Evolutionary conservation across 2,888 invertebrate species (phyloP), one percentile per base, ranked within the genome.

Genomic region (Drosophila birchii): DNA sequence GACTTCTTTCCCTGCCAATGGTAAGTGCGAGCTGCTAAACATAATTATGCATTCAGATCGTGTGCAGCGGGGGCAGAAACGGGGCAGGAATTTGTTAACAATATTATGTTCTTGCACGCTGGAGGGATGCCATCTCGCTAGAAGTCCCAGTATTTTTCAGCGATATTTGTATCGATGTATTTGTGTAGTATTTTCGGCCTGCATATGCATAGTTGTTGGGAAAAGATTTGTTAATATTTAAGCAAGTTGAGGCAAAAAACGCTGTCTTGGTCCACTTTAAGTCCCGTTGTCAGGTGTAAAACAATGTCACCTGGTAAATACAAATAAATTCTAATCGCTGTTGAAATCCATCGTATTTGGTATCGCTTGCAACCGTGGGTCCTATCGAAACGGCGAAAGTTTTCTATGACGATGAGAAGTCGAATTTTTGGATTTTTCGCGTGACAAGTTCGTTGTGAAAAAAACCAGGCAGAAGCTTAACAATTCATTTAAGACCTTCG

Each of bases 381-480:
- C 69, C 66, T 86, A 82, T 80, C 81, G 85, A 83, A 86, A 70
- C 70, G 70, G 90, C 89, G 90, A 91, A 88, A 89, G 89, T 87
- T 89, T 78, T 79, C 84, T 82, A 82, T 80, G 79, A 78, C 86
- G 90, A 86, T 89, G 88, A 90, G 89, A 89, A 84, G 89, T 88
- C 89, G 83, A 87, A 90, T 80, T 89, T 79, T 75, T 87, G 85
- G 68, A 61, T 70, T 70, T 59, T 69, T 69, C 68, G 68, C 68
- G 68, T 69, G 83, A 81, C 86, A 83, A 86, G 78, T 83, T 83
- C 81, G 81, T 79, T 81, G 79, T 86, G 78, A 78, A 81, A 79
- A 70, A 79, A 78, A 71, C 55, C 69, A 75, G 61, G 64, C 64
- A 66, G 51, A 71, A 62, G 45, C 76, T 58, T 75, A 78, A 74